These are phyloP conservation scores for Pseudorasbora parva DNA, from an alignment of 2,113 vertebrate species.

Conservation along the genomic window DNA sequence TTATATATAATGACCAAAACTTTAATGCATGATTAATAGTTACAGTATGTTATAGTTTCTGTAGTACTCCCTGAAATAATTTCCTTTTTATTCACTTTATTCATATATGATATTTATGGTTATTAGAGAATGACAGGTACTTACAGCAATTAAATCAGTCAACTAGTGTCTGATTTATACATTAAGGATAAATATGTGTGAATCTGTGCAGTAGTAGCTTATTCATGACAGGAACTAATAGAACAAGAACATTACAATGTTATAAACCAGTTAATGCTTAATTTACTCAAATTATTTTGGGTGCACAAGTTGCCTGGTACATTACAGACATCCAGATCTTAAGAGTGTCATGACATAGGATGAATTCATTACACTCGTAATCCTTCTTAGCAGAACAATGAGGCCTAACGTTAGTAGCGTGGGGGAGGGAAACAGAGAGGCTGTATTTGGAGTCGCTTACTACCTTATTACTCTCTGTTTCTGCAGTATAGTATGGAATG, in stretches of 20 bases:
- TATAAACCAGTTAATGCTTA: slow-evolving; percentile 57
- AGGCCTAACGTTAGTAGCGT: neutral
- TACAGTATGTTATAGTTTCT: neutral
- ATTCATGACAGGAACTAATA: neutral
- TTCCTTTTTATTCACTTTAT: neutral
- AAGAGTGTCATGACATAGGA: slow-evolving; percentile 5
- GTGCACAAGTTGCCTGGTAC: neutral
- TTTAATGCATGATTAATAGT: neutral
- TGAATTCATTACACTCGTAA: neutral
- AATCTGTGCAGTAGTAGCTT: neutral
- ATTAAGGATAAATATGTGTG: neutral
- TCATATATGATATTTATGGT: neutral
- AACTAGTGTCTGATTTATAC: neutral
- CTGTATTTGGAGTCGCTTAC: neutral
- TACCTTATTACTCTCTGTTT: neutral
- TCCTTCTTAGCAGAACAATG: slow-evolving; percentile 9
- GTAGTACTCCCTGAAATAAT: neutral
- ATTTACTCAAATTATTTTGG: slow-evolving; percentile 36
- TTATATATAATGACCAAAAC: neutral
- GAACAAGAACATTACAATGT: neutral
- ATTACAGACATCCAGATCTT: neutral
- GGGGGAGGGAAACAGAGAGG: neutral
- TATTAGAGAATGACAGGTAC: neutral
- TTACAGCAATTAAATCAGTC: neutral
- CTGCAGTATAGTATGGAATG: no score